phyloP scores from a whole-genome alignment of 2,797 vertebrate species.

The Hemitrygon akajei region DNA sequence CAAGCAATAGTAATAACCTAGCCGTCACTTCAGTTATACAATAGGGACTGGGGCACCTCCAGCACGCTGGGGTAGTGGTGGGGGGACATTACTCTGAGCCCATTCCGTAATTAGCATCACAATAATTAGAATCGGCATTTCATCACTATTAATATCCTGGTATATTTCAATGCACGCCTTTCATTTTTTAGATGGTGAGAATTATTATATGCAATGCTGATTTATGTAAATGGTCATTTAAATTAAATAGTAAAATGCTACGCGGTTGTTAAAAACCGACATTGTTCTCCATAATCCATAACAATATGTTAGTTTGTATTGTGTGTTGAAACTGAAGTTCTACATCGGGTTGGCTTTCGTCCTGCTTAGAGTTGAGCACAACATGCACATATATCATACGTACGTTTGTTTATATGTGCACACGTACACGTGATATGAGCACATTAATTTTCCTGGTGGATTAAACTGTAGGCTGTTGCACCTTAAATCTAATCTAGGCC shows the following conservation, averaged over 20 bases:
- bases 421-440: neutral
- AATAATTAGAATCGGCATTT: no score
- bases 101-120: neutral
- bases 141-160: no score
- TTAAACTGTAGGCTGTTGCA: neutral
- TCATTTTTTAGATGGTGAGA: neutral
- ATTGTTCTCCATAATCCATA: neutral
- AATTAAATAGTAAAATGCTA: neutral
- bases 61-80: neutral
- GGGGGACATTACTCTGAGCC: neutral
- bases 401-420: neutral
- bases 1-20: neutral
- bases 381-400: neutral
- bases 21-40: conserved; percentile 14
- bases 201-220: neutral
- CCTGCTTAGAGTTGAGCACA: neutral
- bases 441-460: neutral
- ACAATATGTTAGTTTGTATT: no score
- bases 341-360: no score
- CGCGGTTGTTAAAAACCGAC: neutral
- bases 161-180: no score
- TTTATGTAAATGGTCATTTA: neutral
- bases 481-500: neutral
- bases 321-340: neutral
- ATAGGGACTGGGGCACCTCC: neutral